phyloP scores from a whole-genome alignment of 2,888 invertebrate genomes.

The Dryadula phaetusa region DNA sequence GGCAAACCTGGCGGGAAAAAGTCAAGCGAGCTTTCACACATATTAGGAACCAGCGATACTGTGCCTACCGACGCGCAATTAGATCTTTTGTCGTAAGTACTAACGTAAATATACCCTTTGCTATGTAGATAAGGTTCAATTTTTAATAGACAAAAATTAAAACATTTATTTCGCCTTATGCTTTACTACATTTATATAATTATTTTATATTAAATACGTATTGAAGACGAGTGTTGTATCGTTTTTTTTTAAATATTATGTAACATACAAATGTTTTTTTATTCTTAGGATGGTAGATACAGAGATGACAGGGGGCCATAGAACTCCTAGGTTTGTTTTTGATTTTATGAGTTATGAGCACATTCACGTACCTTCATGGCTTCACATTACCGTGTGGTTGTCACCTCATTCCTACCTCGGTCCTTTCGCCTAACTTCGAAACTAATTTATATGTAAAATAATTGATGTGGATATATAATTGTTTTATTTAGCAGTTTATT shows the following conservation, averaged over 20 bases:
- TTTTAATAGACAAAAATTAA: neutral
- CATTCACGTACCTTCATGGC: slow-evolving; percentile 56
- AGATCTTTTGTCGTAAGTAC: slow-evolving; percentile 87
- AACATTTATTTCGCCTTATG: slow-evolving; percentile 16
- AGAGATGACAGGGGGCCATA: slow-evolving; percentile 87
- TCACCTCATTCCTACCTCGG: slow-evolving; percentile 58
- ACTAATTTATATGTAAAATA: slow-evolving; percentile 30
- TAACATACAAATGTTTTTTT: slow-evolving; percentile 58
- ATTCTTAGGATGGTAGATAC: slow-evolving; percentile 87
- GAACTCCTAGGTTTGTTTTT: slow-evolving; percentile 88
- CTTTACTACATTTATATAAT: slow-evolving; percentile 20
- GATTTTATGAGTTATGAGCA: slow-evolving; percentile 78
- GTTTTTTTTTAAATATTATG: slow-evolving; percentile 13
- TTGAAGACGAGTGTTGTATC: neutral
- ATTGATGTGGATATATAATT: slow-evolving; percentile 24
- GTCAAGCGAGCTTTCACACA: slow-evolving; percentile 93
- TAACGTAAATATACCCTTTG: neutral
- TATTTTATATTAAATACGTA: slow-evolving; percentile 4
- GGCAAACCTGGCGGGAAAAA: slow-evolving; percentile 86
- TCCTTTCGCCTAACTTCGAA: slow-evolving; percentile 44
- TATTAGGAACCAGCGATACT: slow-evolving; percentile 92
- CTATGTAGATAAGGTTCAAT: slow-evolving; percentile 1
- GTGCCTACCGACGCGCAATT: slow-evolving; percentile 91
- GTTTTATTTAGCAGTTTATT: slow-evolving; percentile 38
- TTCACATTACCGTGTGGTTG: slow-evolving; percentile 46